Evolutionary conservation across 2,113 vertebrate species (phyloP), one percentile per base, ranked within the genome.

Genomic region (Chamaetylas fuelleborni): DNA sequence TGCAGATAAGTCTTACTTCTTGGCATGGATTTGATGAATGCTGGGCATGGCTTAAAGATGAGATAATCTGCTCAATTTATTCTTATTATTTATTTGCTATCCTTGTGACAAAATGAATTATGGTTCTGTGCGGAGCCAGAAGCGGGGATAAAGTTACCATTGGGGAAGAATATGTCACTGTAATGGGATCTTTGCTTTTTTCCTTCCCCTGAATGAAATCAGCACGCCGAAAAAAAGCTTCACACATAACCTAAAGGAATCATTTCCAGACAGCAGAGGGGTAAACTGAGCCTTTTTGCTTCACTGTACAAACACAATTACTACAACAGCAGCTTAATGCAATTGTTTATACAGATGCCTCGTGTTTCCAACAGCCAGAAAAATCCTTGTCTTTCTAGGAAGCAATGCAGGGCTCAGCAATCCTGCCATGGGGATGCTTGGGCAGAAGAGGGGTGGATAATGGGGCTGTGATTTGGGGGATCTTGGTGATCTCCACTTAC

Each of bases 11-110:
- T 76, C 93, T 54, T 16, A 48, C 88, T 94, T 54, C 85, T 90
- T 92, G 95, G 95, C 87, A 43, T 51, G 87, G 76, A 80, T 92
- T 58, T 95, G 92, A 97, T 88, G 94, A 92, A 94, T 86, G 92
- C 92, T 71, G 90, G 94, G 82, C 92, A 96, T 56, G 92, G 93
- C 90, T 96, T 93, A 95, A 96, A 96, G 94, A 95, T 86, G 95
- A 96, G 96, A 96, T 96, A 96, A 96, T 96, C 95, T 95, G 85
- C 95, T 95, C 94, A 92, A 96, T 94, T 95, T 96, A 96, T 96
- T 96, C 92, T 93, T 94, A 93, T 97, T 97, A 97, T 96, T 97
- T 96, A 96, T 97, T 96, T 97, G 95, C 87, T 83, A 45, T 86
- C 92, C 92, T 90, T 73, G 79, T 96, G 95, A 96, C 95, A 96